Percentiles rank a stretch among this genome's conserved stretches.
These are phyloP conservation scores for Grammomys dolichurus DNA, from an alignment of 2,113 vertebrate species.

Conservation along the genomic window DNA sequence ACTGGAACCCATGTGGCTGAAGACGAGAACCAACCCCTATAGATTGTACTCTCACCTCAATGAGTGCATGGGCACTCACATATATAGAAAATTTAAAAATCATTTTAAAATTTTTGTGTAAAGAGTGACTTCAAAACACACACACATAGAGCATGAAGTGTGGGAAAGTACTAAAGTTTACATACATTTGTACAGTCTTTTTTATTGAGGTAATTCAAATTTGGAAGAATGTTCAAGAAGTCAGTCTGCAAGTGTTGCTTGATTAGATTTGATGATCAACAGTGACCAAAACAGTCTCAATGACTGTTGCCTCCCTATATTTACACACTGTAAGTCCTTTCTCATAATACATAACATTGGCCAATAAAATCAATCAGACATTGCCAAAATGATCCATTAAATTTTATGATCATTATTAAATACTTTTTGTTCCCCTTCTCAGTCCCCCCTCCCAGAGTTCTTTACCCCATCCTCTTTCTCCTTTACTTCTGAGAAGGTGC, in stretches of 20 bases:
- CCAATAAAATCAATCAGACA: neutral
- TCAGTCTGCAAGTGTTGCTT: neutral
- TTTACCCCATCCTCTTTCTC: too few species aligned
- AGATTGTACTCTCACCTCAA: neutral
- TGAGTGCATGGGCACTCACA: neutral
- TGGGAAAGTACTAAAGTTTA: neutral
- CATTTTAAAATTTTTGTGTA: neutral
- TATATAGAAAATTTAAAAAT: neutral
- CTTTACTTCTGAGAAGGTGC: too few species aligned
- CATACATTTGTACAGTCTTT: neutral
- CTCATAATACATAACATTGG: neutral
- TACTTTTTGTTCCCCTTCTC: too few species aligned
- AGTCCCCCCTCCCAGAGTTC: too few species aligned
- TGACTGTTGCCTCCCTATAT: neutral
- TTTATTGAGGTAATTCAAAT: neutral
- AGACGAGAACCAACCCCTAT: neutral
- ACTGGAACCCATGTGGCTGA: neutral
- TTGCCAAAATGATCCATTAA: neutral
- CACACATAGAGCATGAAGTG: neutral
- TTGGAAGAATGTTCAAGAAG: neutral
- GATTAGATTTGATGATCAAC: neutral
- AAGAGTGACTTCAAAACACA: neutral
- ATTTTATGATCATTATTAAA: neutral
- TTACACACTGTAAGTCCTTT: neutral
- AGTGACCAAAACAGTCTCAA: neutral